These are phyloP conservation scores for Synanthedon vespiformis DNA, from an alignment of 2,888 invertebrate genomes.

Conservation along the genomic window DNA sequence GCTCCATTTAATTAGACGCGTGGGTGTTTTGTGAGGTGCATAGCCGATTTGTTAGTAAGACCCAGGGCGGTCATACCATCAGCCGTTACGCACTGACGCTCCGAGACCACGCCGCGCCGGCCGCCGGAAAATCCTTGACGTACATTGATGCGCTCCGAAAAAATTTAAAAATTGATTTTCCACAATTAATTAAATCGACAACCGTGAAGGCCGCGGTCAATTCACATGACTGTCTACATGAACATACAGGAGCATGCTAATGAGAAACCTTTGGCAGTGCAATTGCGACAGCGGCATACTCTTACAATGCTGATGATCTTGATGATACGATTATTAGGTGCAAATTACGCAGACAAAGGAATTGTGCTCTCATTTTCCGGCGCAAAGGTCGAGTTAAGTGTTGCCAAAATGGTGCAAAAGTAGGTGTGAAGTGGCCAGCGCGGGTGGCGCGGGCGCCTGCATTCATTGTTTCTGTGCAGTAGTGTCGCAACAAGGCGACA, in stretches of 20 bases:
- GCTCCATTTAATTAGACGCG: conserved; percentile 43
- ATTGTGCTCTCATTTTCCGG: conserved; percentile 38
- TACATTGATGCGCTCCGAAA: conserved; percentile 31
- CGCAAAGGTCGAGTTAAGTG: conserved; percentile 37
- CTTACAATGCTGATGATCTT: conserved; percentile 11
- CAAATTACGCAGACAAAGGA: conserved; percentile 13
- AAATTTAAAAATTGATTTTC: conserved; percentile 31
- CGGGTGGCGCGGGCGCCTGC: conserved; percentile 19
- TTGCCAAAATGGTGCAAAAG: conserved; percentile 41
- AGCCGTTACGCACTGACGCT: conserved; percentile 15
- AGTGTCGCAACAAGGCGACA: conserved; percentile 59
- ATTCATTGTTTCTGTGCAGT: conserved; percentile 38
- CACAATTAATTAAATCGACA: conserved; percentile 29
- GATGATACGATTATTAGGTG: conserved; percentile 21
- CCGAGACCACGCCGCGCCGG: conserved; percentile 12
- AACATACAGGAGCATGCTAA: not conserved
- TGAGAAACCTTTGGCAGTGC: not conserved
- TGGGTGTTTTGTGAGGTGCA: conserved; percentile 11
- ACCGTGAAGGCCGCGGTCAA: conserved; percentile 20
- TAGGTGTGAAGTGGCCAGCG: conserved; percentile 41
- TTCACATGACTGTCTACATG: too few species aligned
- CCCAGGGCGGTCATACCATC: conserved; percentile 4
- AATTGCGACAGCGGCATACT: conserved; percentile 9
- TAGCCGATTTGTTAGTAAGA: conserved; percentile 12
- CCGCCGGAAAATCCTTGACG: conserved; percentile 38